A percentile compares a stretch with the other conserved stretches of the same genome.
Evolutionary conservation across 2,113 vertebrate species (phyloP).

Genomic region (Solenodon paradoxus): DNA sequence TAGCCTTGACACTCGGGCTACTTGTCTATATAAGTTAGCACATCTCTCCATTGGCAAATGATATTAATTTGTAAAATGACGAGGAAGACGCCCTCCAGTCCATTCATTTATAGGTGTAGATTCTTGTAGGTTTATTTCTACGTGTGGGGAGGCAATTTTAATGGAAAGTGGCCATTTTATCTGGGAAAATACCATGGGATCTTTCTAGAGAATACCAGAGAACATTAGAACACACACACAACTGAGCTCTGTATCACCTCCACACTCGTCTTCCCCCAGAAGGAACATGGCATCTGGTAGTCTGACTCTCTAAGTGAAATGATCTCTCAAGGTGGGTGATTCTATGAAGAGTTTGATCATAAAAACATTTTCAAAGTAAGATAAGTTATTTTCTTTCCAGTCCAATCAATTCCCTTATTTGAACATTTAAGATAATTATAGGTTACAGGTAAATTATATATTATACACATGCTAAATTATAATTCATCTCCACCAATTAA

Average conservation of each 20-base stretch:
- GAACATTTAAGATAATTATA: conserved; percentile 75
- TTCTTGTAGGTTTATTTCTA: background rate
- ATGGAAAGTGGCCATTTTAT: background rate
- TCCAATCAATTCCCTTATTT: conserved; percentile 70
- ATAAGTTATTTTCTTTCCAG: conserved; percentile 72
- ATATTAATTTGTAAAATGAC: background rate
- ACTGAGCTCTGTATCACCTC: background rate
- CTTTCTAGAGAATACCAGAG: background rate
- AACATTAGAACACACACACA: background rate
- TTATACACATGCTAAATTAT: conserved; percentile 70
- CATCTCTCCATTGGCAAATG: background rate
- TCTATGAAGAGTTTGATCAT: conserved; percentile 59
- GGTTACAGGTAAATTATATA: conserved; percentile 74
- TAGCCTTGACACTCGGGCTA: background rate
- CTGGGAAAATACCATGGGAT: background rate
- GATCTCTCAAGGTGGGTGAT: conserved; percentile 45
- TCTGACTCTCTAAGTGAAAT: background rate
- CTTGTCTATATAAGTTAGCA: background rate
- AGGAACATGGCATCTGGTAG: background rate
- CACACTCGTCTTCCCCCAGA: background rate
- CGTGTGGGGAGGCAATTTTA: background rate
- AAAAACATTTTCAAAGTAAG: conserved; percentile 67
- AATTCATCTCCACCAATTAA: conserved; percentile 72
- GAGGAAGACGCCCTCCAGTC: background rate
- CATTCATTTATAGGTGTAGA: background rate